A percentile compares a stretch with the other conserved stretches of the same genome.
These are phyloP conservation scores for Cygnus atratus DNA, from an alignment of 2,113 vertebrate species.

Conservation along the genomic window DNA sequence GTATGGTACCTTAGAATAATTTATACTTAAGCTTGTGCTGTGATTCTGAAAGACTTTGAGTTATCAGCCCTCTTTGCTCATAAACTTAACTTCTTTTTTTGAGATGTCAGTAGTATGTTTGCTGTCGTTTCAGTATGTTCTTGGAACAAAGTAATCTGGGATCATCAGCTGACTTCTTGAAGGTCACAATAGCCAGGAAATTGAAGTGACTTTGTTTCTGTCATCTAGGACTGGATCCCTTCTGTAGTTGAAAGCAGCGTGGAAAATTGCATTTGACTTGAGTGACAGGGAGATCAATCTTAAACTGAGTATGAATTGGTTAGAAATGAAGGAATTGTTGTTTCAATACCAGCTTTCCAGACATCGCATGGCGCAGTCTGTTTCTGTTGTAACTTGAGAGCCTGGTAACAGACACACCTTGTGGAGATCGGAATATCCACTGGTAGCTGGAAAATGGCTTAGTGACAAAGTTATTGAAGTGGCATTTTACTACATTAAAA, in stretches of 20 bases:
- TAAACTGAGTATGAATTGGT: not conserved
- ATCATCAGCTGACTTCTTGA: not conserved
- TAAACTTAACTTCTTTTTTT: not conserved
- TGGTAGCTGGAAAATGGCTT: not conserved
- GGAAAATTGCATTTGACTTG: not conserved
- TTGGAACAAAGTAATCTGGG: not conserved
- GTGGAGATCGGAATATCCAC: not conserved
- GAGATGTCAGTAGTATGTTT: not conserved
- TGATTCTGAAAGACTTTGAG: not conserved
- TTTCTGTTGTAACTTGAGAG: not conserved
- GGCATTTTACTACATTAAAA: not conserved
- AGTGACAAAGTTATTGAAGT: not conserved
- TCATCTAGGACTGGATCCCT: not conserved
- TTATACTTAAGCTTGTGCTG: not conserved
- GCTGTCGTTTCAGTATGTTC: not conserved
- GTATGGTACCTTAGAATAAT: not conserved
- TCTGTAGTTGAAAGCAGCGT: not conserved
- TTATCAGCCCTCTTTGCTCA: not conserved
- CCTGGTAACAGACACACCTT: not conserved
- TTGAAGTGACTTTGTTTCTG: not conserved
- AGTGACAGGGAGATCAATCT: not conserved
- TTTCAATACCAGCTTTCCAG: not conserved
- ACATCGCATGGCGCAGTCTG: not conserved
- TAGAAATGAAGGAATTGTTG: not conserved
- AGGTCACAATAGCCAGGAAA: not conserved